phyloP scores from a whole-genome alignment of 1,140 invertebrate species.

The Nasonia giraulti region DNA sequence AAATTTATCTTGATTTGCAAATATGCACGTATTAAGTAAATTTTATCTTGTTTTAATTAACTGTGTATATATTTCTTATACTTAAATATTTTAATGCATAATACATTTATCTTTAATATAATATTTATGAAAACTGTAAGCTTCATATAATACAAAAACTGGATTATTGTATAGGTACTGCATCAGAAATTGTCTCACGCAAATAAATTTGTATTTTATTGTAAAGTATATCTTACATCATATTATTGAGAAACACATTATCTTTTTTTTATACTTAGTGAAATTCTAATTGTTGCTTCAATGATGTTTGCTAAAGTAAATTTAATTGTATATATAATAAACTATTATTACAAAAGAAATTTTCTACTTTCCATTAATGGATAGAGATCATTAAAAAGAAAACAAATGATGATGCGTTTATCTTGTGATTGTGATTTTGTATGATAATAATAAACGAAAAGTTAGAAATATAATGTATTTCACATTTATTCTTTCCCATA shows the following conservation, averaged over 20 bases:
- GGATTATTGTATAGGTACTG: neutral
- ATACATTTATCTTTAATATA: conserved; percentile 11
- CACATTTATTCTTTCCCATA: neutral
- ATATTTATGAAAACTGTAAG: conserved; percentile 27
- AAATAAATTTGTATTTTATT: conserved; percentile 16
- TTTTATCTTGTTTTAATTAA: conserved; percentile 26
- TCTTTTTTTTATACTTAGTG: conserved; percentile 26
- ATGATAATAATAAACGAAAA: conserved; percentile 45
- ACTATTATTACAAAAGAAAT: conserved; percentile 2
- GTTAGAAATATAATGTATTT: conserved; percentile 2
- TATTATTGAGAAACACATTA: neutral
- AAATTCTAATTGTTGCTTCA: conserved; percentile 38
- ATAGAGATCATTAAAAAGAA: conserved; percentile 7
- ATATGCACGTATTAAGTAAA: neutral
- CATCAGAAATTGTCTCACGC: neutral
- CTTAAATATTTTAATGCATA: conserved; percentile 34
- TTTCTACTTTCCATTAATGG: conserved; percentile 41
- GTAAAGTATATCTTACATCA: neutral
- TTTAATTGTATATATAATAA: conserved; percentile 43
- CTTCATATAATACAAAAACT: neutral
- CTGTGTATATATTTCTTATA: conserved; percentile 39
- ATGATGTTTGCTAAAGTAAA: conserved; percentile 38
- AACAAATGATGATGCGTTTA: conserved; percentile 12
- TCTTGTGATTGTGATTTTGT: conserved; percentile 38
- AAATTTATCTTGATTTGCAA: conserved; percentile 17